Conservation (phyloP, 1,140 invertebrate genomes). For the Drosophila insularis region DNA sequence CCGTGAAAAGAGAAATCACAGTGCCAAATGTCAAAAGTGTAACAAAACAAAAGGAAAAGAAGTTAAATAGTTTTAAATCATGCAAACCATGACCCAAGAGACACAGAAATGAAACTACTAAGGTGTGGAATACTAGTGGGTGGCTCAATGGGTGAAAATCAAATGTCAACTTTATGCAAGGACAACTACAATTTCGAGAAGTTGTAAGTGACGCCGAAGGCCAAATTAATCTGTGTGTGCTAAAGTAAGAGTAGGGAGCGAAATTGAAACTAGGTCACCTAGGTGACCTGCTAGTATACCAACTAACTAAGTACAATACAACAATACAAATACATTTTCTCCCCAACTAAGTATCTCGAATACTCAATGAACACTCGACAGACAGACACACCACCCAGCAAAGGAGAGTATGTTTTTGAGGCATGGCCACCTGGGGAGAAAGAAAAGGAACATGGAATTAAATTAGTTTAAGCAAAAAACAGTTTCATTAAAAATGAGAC, state of each 20-base stretch:
- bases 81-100: slow-evolving; percentile 42
- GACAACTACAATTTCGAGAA: slow-evolving; percentile 56
- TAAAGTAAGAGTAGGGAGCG: slow-evolving; percentile 35
- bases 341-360: background rate
- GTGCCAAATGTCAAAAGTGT: slow-evolving; percentile 31
- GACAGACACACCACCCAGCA: background rate
- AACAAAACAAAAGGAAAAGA: slow-evolving; percentile 40
- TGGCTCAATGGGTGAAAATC: slow-evolving; percentile 27
- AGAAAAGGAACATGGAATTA: background rate
- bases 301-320: background rate
- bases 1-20: slow-evolving; percentile 44
- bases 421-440: background rate
- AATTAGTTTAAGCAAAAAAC: background rate
- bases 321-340: slow-evolving; percentile 55
- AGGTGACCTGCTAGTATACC: background rate
- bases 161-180: slow-evolving; percentile 61
- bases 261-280: slow-evolving; percentile 49
- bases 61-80: slow-evolving; percentile 61
- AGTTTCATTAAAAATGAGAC: slow-evolving; percentile 20
- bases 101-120: slow-evolving; percentile 6
- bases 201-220: slow-evolving; percentile 47
- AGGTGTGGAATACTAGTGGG: background rate
- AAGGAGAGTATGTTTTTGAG: background rate
- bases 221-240: slow-evolving; percentile 57
- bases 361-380: background rate